These are phyloP conservation scores for Aphodius sticticus DNA, from an alignment of 2,888 invertebrate species.

Conservation along the genomic window DNA sequence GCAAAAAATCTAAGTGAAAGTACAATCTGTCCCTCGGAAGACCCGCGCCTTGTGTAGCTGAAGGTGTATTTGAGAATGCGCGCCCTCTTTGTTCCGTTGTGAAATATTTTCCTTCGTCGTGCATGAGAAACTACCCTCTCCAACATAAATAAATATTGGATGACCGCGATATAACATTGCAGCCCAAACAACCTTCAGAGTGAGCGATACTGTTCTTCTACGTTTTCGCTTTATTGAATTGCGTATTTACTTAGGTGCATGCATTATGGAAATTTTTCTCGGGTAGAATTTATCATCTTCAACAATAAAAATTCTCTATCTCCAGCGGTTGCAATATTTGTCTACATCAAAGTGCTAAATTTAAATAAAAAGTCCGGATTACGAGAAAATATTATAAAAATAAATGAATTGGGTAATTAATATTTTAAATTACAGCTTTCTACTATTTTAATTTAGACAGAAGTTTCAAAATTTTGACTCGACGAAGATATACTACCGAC, in stretches of 20 bases:
- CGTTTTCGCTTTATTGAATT: background rate
- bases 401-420: too few relatives aligned
- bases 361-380: too few relatives aligned
- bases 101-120: background rate
- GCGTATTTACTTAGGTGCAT: background rate
- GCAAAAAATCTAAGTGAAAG: slow-evolving; percentile 4
- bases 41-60: background rate
- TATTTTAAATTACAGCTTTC: too few relatives aligned
- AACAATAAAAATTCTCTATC: too few relatives aligned
- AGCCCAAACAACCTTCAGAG: background rate
- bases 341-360: too few relatives aligned
- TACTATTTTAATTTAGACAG: too few relatives aligned
- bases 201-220: background rate
- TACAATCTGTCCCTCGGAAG: background rate
- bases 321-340: too few relatives aligned
- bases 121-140: background rate
- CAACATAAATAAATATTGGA: background rate
- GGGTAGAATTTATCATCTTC: background rate
- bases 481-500: too few relatives aligned
- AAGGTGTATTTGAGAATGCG: background rate
- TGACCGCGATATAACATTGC: background rate
- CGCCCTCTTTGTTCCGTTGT: background rate
- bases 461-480: too few relatives aligned
- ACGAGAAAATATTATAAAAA: too few relatives aligned
- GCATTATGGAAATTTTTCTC: background rate